These are phyloP conservation scores for Aphelenchoides fujianensis DNA, from an alignment of 1,140 invertebrate genomes.

Conservation along the genomic window DNA sequence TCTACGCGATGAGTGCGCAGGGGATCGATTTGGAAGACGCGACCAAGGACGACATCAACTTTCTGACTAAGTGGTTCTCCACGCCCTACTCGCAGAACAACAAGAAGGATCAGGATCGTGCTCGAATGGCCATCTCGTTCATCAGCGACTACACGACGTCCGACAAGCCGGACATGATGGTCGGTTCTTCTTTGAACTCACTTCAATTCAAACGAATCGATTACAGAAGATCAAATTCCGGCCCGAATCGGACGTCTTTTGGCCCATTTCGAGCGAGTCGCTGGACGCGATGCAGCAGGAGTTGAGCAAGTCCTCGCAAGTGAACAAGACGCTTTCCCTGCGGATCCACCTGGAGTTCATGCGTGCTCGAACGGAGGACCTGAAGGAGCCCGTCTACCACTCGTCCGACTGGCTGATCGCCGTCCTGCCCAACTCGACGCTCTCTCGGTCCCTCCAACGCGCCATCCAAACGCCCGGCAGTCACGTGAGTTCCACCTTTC, in stretches of 20 bases:
- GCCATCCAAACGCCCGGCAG: background rate
- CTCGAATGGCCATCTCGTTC: constrained; percentile 48
- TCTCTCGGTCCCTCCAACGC: background rate
- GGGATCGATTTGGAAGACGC: constrained; percentile 42
- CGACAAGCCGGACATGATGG: constrained; percentile 27
- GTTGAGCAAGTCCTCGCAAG: constrained; percentile 17
- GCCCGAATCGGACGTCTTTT: constrained; percentile 54
- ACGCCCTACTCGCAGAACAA: background rate
- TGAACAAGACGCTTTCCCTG: constrained; percentile 30
- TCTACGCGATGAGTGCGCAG: constrained; percentile 59
- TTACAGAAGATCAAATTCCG: constrained; percentile 57
- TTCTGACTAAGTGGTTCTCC: constrained; percentile 16
- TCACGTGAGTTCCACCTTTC: background rate
- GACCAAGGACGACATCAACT: background rate
- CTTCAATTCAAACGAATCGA: too few relatives aligned
- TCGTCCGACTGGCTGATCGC: constrained; percentile 28
- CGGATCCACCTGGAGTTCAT: constrained; percentile 48
- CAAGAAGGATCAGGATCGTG: constrained; percentile 6
- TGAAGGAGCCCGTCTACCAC: constrained; percentile 48
- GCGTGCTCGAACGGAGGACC: constrained; percentile 31
- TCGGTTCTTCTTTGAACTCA: too few relatives aligned
- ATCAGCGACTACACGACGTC: constrained; percentile 49
- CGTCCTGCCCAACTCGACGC: background rate
- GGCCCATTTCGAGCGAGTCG: constrained; percentile 59
- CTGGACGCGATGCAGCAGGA: constrained; percentile 44